Percentiles rank a stretch among this genome's conserved stretches.
Conservation (phyloP, 2,797 vertebrate species). For the Takifugu ocellatus region DNA sequence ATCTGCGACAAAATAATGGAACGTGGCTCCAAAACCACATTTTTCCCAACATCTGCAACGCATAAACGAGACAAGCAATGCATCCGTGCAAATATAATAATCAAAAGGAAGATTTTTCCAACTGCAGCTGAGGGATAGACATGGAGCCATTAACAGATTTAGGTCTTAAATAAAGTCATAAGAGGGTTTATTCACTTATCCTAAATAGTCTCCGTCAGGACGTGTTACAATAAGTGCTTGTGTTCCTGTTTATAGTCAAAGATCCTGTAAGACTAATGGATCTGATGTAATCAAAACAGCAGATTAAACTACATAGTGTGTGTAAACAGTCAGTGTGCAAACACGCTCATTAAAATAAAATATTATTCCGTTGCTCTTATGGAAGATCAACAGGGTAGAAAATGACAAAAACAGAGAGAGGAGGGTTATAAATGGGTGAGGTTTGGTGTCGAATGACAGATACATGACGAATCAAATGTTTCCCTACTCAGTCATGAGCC, state of each 20-base stretch:
- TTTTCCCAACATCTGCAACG: background rate
- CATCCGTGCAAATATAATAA: constrained; percentile 12
- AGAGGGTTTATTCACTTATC: constrained; percentile 14
- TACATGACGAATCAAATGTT: constrained; percentile 51
- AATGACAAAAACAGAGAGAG: constrained; percentile 9
- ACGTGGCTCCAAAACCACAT: too few relatives aligned
- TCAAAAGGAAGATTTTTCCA: background rate
- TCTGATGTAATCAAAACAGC: constrained; percentile 18
- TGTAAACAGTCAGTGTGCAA: constrained; percentile 5
- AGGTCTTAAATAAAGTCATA: background rate
- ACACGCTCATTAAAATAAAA: background rate
- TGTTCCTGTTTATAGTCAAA: too few relatives aligned
- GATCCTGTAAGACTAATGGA: background rate
- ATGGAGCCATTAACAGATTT: constrained; percentile 1
- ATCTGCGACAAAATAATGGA: constrained; percentile 1
- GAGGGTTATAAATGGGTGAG: constrained; percentile 9
- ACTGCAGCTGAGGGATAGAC: constrained; percentile 7
- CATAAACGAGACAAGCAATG: constrained; percentile 1
- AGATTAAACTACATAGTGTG: constrained; percentile 5
- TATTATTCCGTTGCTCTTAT: constrained; percentile 1
- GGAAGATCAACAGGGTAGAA: constrained; percentile 4
- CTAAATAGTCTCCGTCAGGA: constrained; percentile 1
- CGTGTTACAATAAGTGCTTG: too few relatives aligned
- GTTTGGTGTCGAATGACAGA: constrained; percentile 30
- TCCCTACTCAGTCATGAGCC: constrained; percentile 39